Conservation (phyloP, 2,113 vertebrate species). For the Gymnogyps californianus region DNA sequence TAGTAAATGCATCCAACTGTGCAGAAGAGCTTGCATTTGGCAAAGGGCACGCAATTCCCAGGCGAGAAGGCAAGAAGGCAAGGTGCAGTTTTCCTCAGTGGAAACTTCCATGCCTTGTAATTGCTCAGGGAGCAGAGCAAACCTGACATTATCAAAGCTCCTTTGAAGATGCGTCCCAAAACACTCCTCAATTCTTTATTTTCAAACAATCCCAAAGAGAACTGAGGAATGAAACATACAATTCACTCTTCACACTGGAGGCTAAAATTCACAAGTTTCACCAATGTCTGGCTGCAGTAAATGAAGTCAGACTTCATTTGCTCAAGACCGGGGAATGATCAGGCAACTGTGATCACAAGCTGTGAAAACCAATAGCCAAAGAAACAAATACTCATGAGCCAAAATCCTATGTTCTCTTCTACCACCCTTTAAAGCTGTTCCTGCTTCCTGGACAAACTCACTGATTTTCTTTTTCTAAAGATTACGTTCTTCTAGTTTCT, state of each 20-base stretch:
- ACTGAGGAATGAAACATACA: background rate
- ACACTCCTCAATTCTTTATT: background rate
- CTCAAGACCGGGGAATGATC: background rate
- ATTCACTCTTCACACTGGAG: background rate
- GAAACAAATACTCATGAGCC: background rate
- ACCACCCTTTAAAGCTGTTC: background rate
- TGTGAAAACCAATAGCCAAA: background rate
- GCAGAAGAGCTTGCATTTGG: background rate
- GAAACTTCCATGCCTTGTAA: constrained; percentile 20
- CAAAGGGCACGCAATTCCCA: background rate
- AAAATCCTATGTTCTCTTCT: background rate
- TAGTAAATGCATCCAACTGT: background rate
- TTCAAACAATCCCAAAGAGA: background rate
- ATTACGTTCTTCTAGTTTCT: background rate
- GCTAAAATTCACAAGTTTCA: background rate
- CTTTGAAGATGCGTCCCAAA: background rate
- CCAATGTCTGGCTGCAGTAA: background rate
- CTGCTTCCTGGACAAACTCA: background rate
- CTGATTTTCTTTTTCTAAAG: background rate
- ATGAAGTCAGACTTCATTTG: background rate
- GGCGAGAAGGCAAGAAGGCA: background rate
- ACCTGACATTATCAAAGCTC: background rate
- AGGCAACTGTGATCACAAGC: background rate
- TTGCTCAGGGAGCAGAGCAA: background rate
- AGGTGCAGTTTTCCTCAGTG: background rate